phyloP scores from a whole-genome alignment of 1,140 invertebrate species.

The Watersipora subatra region DNA sequence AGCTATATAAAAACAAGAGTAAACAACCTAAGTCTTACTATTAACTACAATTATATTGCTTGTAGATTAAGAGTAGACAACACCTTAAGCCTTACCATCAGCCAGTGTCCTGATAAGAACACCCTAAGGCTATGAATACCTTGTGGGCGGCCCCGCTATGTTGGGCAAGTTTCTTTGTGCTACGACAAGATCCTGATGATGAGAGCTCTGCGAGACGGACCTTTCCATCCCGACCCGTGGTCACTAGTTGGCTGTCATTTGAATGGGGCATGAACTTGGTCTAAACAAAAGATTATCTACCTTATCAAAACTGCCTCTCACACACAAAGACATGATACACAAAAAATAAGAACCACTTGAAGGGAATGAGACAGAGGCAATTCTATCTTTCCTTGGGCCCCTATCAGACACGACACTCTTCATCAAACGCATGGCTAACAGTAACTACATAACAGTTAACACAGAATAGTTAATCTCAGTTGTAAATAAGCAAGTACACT shows the following conservation, averaged over 20 bases:
- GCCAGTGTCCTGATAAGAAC: too few species aligned
- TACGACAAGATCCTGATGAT: conserved; percentile 42
- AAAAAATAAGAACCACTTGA: neutral
- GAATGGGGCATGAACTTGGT: conserved; percentile 53
- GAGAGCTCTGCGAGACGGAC: conserved; percentile 51
- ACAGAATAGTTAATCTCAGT: neutral
- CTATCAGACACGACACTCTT: too few species aligned
- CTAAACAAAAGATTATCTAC: conserved; percentile 42
- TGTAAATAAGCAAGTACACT: too few species aligned
- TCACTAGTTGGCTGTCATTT: conserved; percentile 67
- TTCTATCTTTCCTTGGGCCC: neutral
- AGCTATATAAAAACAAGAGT: too few species aligned
- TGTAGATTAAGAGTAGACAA: too few species aligned
- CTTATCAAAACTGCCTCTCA: neutral
- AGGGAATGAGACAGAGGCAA: neutral
- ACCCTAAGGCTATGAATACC: too few species aligned
- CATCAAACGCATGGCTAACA: neutral
- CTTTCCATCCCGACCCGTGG: conserved; percentile 75
- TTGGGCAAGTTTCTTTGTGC: conserved; percentile 50
- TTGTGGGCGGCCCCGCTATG: conserved; percentile 63
- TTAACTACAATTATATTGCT: too few species aligned
- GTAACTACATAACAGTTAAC: neutral
- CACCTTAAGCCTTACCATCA: too few species aligned
- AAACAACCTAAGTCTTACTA: too few species aligned
- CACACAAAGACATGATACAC: neutral